Conservation (phyloP, 2,888 invertebrate genomes). For the Celastrina argiolus region DNA sequence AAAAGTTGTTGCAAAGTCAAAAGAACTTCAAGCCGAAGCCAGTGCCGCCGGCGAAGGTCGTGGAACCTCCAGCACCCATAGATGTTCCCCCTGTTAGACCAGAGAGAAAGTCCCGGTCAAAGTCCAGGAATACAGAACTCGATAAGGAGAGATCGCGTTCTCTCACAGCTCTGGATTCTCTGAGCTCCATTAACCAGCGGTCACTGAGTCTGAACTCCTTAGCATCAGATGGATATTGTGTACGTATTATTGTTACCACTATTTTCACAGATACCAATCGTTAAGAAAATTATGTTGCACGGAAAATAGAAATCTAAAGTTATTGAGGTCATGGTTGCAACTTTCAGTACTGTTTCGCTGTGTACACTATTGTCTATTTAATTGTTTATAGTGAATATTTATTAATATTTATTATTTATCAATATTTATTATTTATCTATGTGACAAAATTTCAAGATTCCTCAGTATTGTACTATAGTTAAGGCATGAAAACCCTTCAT, state of each 20-base stretch:
- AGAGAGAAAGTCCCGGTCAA: slow-evolving; percentile 53
- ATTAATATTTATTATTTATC: not conserved
- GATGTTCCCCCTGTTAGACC: slow-evolving; percentile 50
- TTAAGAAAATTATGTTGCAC: not conserved
- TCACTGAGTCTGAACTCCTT: slow-evolving; percentile 83
- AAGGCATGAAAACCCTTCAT: not conserved
- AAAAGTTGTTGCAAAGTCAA: slow-evolving; percentile 67
- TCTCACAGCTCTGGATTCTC: slow-evolving; percentile 56
- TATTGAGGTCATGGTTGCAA: slow-evolving; percentile 5
- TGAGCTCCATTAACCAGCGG: slow-evolving; percentile 62
- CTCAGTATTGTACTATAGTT: not conserved
- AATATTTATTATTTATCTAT: not conserved
- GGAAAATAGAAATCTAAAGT: not conserved
- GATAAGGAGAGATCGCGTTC: slow-evolving; percentile 68
- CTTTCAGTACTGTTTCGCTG: not conserved
- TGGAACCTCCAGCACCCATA: slow-evolving; percentile 39
- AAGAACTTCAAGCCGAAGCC: slow-evolving; percentile 70
- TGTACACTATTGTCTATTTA: not conserved
- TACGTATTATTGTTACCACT: slow-evolving; percentile 69
- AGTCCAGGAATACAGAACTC: slow-evolving; percentile 45
- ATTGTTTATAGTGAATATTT: not conserved
- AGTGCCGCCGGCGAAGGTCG: slow-evolving; percentile 57
- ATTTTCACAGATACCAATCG: not conserved
- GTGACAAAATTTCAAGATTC: not conserved
- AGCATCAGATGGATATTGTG: slow-evolving; percentile 90